These are phyloP conservation scores for Clostera curtula DNA, from an alignment of 2,888 invertebrate species.

Conservation along the genomic window DNA sequence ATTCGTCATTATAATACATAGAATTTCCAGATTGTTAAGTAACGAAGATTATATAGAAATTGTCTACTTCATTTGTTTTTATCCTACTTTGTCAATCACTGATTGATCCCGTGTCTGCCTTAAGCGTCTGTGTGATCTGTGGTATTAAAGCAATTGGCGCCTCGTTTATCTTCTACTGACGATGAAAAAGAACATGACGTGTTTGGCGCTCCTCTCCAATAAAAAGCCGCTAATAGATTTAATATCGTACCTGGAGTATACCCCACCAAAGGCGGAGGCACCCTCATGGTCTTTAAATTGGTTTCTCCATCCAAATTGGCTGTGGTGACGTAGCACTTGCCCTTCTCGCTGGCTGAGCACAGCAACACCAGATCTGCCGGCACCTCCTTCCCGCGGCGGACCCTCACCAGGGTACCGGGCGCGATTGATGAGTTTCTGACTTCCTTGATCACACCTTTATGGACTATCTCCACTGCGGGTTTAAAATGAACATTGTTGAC, in stretches of 20 bases:
- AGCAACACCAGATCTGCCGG: slow-evolving; percentile 88
- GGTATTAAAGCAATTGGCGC: no score
- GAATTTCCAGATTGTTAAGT: no score
- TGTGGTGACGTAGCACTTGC: slow-evolving; percentile 86
- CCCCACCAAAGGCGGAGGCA: slow-evolving; percentile 54
- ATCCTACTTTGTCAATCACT: no score
- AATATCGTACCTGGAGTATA: slow-evolving; percentile 63
- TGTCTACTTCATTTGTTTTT: no score
- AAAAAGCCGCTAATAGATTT: no score
- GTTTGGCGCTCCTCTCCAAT: no score
- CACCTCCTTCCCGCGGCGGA: slow-evolving; percentile 82
- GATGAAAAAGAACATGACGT: no score
- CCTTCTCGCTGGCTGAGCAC: slow-evolving; percentile 79
- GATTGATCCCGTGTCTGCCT: no score
- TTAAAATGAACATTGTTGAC: neutral
- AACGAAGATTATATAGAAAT: no score
- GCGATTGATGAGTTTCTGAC: slow-evolving; percentile 75
- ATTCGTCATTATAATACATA: no score
- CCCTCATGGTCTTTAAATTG: slow-evolving; percentile 79
- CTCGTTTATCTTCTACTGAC: no score
- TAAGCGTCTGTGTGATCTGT: no score
- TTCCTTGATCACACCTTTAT: slow-evolving; percentile 69
- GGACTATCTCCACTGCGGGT: slow-evolving; percentile 71
- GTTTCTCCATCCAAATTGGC: slow-evolving; percentile 92
- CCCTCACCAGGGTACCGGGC: slow-evolving; percentile 85